Conservation (phyloP, 2,113 vertebrate genomes). For the Pipa parva region DNA sequence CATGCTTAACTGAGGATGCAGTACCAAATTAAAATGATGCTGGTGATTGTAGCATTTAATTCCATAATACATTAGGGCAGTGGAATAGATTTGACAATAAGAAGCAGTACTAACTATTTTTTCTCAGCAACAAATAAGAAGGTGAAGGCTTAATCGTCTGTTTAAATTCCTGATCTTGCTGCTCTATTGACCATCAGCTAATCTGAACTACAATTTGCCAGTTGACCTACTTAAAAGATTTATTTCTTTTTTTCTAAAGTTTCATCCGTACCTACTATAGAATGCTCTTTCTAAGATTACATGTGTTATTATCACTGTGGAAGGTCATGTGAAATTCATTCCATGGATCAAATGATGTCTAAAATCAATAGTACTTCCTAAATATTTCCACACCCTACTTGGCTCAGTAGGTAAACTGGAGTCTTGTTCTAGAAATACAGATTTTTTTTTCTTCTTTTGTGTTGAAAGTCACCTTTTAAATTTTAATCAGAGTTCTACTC, state of each 20-base stretch:
- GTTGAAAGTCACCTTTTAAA: constrained; percentile 63
- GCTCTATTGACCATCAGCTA: constrained; percentile 41
- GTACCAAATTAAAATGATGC: constrained; percentile 6
- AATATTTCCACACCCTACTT: constrained; percentile 52
- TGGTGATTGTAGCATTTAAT: constrained; percentile 4
- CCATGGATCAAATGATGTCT: constrained; percentile 58
- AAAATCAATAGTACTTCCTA: constrained; percentile 62
- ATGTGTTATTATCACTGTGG: constrained; percentile 61
- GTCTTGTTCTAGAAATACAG: constrained; percentile 40
- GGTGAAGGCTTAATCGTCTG: constrained; percentile 18
- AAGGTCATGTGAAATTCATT: constrained; percentile 64
- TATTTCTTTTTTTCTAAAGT: constrained; percentile 46
- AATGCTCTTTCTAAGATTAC: constrained; percentile 53
- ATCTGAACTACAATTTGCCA: constrained; percentile 54
- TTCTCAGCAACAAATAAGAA: constrained; percentile 1
- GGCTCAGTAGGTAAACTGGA: constrained; percentile 49
- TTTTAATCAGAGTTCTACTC: constrained; percentile 37
- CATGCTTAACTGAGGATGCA: constrained; percentile 6
- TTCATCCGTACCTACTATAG: constrained; percentile 46
- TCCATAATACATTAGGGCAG: constrained; percentile 2
- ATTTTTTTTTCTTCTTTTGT: constrained; percentile 52
- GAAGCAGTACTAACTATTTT: constrained; percentile 2
- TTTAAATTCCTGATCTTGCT: constrained; percentile 38
- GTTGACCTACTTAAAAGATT: constrained; percentile 53
- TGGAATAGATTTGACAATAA: constrained; percentile 1